phyloP scores from a whole-genome alignment of 2,113 vertebrate genomes.

The Eurypyga helias region DNA sequence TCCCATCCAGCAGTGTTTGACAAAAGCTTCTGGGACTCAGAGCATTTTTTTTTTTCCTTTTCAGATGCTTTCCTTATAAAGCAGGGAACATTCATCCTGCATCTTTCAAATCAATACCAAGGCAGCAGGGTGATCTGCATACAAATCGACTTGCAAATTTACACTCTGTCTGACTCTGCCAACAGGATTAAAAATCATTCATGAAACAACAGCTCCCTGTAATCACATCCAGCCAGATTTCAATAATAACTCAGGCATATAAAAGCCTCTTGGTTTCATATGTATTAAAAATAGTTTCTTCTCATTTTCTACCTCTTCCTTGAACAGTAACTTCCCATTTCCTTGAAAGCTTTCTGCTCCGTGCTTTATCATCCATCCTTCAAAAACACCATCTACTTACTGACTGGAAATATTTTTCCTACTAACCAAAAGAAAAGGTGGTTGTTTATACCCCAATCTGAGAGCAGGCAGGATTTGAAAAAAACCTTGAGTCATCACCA shows the following conservation, averaged over 20 bases:
- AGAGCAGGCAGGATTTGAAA: neutral
- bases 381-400: neutral
- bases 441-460: neutral
- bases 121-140: slow-evolving; percentile 54
- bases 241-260: slow-evolving; percentile 55
- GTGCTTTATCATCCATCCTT: neutral
- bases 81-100: slow-evolving; percentile 10
- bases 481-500: neutral
- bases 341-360: slow-evolving; percentile 28
- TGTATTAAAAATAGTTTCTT: slow-evolving; percentile 57
- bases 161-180: slow-evolving; percentile 40
- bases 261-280: slow-evolving; percentile 59
- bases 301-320: slow-evolving; percentile 44
- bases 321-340: slow-evolving; percentile 35
- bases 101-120: slow-evolving; percentile 67
- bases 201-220: slow-evolving; percentile 58
- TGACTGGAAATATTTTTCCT: neutral
- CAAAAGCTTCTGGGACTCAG: neutral
- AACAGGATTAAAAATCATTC: slow-evolving; percentile 68
- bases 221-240: slow-evolving; percentile 70
- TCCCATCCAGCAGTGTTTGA: neutral
- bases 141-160: slow-evolving; percentile 58
- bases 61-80: slow-evolving; percentile 24
- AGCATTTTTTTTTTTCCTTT: neutral
- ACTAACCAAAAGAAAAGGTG: neutral